Evolutionary conservation across 2,113 vertebrate species (phyloP).

Genomic region (Myiopsitta monachus): DNA sequence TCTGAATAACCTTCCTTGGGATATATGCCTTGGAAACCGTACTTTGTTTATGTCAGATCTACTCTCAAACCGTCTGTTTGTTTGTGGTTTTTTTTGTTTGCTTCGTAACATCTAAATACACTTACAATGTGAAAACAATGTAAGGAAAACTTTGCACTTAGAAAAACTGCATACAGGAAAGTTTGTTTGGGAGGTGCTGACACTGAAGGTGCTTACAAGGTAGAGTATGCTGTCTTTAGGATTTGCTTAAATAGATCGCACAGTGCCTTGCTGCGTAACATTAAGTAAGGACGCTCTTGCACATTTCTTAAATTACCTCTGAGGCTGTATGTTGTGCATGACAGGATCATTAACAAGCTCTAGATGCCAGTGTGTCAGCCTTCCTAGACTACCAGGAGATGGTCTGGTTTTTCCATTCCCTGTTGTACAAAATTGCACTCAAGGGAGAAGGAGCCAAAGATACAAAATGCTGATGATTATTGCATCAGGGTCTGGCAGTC

Average conservation of each 20-base stretch:
- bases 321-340: not conserved
- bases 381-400: not conserved
- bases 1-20: not conserved
- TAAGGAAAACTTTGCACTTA: not conserved
- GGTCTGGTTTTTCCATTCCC: not conserved
- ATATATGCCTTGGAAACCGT: not conserved
- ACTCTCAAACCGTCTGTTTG: not conserved
- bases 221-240: not conserved
- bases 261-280: not conserved
- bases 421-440: not conserved
- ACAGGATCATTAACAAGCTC: not conserved
- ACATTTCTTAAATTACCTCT: not conserved
- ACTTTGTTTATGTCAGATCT: not conserved
- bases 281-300: not conserved
- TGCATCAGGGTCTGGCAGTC: not conserved
- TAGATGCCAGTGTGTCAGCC: not conserved
- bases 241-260: not conserved
- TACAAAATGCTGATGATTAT: not conserved
- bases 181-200: not conserved
- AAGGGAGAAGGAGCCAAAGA: not conserved
- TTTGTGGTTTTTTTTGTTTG: not conserved
- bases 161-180: not conserved
- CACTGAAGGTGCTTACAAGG: not conserved
- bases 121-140: not conserved
- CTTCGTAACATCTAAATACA: not conserved